Evolutionary conservation across 2,113 vertebrate species (phyloP).

Genomic region (Fregata magnificens): DNA sequence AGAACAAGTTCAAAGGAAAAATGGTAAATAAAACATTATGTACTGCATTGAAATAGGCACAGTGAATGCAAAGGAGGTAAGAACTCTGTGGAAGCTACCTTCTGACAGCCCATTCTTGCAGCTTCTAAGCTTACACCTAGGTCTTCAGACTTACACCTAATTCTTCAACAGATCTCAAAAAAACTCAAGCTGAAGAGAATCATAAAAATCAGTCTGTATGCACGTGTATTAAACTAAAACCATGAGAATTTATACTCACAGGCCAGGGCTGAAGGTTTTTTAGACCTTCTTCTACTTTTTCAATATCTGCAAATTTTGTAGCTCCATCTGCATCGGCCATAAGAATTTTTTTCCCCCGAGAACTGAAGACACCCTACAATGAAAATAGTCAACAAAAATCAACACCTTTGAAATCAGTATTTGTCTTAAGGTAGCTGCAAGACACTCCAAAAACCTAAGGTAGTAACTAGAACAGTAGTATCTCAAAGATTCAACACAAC

Average conservation of each 20-base stretch:
- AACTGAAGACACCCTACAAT: constrained; percentile 87
- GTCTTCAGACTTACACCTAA: background rate
- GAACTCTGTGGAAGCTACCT: background rate
- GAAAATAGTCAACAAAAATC: background rate
- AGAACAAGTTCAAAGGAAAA: constrained; percentile 5
- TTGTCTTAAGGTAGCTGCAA: background rate
- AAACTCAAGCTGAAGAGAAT: background rate
- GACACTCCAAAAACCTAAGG: background rate
- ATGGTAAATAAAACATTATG: background rate
- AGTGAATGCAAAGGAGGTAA: background rate
- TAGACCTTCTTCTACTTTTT: constrained; percentile 90
- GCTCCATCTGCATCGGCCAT: constrained; percentile 98
- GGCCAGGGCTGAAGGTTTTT: constrained; percentile 80
- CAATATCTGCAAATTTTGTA: constrained; percentile 91
- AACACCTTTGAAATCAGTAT: background rate
- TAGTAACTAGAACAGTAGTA: background rate
- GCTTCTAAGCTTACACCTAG: background rate
- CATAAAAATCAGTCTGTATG: background rate
- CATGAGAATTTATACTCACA: constrained; percentile 69
- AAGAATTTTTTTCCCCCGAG: constrained; percentile 85
- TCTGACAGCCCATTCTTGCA: background rate
- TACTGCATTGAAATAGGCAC: background rate
- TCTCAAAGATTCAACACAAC: background rate
- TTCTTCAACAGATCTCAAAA: background rate
- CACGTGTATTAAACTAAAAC: background rate